Percentiles rank a stretch among this genome's conserved stretches.
These are phyloP conservation scores for Okamejei kenojei DNA, from an alignment of 2,797 vertebrate genomes.

Conservation along the genomic window DNA sequence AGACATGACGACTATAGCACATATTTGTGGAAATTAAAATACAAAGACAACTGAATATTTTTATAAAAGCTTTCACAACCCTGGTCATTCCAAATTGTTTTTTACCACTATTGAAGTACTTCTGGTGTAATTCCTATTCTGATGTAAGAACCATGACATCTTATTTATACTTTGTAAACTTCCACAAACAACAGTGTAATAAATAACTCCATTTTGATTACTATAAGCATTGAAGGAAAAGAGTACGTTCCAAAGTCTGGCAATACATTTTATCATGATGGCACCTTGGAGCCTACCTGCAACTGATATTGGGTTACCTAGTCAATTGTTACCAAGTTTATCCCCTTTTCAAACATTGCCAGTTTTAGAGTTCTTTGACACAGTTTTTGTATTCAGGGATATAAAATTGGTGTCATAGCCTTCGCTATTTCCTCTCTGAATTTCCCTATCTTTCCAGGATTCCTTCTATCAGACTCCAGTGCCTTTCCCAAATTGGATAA, in stretches of 20 bases:
- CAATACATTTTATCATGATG: neutral
- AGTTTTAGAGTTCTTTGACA: neutral
- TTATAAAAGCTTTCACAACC: neutral
- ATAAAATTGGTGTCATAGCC: neutral
- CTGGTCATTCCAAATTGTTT: too few relatives aligned
- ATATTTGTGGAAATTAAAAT: neutral
- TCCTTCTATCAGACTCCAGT: neutral
- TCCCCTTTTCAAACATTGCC: neutral
- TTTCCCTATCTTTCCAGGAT: neutral
- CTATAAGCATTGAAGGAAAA: neutral
- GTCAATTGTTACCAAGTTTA: neutral
- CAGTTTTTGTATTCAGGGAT: neutral
- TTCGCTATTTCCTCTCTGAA: neutral
- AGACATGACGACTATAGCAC: neutral
- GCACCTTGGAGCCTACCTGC: neutral
- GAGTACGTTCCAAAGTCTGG: neutral
- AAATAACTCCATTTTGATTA: neutral
- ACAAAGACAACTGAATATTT: neutral
- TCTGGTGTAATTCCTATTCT: neutral
- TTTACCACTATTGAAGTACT: neutral
- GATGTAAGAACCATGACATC: neutral
- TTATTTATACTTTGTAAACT: neutral
- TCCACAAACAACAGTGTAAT: neutral
- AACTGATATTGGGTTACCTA: neutral
- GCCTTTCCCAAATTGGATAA: neutral